A percentile compares a stretch with the other conserved stretches of the same genome.
Conservation (phyloP, 2,113 vertebrate genomes). For the Silurus asotus region DNA sequence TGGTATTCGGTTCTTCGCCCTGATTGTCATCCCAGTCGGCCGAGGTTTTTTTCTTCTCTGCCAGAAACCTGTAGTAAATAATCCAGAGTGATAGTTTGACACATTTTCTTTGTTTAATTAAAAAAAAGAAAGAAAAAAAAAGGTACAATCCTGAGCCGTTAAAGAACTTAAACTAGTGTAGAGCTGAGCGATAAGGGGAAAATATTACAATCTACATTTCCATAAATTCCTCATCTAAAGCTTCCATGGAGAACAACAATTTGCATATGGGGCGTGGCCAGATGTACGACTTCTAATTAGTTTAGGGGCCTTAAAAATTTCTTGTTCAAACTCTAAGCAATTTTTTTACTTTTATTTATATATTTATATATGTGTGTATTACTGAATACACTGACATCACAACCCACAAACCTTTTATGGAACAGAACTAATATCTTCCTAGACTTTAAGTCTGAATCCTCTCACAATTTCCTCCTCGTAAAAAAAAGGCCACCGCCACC, state of each 20-base stretch:
- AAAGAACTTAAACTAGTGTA: slow-evolving; percentile 6
- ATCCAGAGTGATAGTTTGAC: neutral
- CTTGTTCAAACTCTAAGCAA: too few relatives aligned
- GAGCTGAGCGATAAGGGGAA: slow-evolving; percentile 25
- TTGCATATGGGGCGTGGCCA: too few relatives aligned
- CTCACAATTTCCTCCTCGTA: too few relatives aligned
- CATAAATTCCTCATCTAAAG: neutral
- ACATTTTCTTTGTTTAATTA: neutral
- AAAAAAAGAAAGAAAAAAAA: neutral
- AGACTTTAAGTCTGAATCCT: too few relatives aligned
- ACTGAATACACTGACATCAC: neutral
- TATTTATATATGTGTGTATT: neutral
- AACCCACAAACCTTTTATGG: neutral
- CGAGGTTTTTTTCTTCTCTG: slow-evolving; percentile 77
- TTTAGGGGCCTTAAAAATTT: too few relatives aligned
- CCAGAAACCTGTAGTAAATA: slow-evolving; percentile 80
- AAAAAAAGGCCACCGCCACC: too few relatives aligned
- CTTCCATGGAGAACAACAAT: neutral
- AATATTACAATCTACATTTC: neutral
- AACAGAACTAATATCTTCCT: neutral
- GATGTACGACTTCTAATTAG: too few relatives aligned
- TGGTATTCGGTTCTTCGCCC: slow-evolving; percentile 63
- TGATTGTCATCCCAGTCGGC: slow-evolving; percentile 81
- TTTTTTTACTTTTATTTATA: neutral
- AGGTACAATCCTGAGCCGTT: neutral